Evolutionary conservation across 2,113 vertebrate genomes (phyloP), one percentile per base, ranked within the genome.

Genomic region (Philantomba maxwellii): DNA sequence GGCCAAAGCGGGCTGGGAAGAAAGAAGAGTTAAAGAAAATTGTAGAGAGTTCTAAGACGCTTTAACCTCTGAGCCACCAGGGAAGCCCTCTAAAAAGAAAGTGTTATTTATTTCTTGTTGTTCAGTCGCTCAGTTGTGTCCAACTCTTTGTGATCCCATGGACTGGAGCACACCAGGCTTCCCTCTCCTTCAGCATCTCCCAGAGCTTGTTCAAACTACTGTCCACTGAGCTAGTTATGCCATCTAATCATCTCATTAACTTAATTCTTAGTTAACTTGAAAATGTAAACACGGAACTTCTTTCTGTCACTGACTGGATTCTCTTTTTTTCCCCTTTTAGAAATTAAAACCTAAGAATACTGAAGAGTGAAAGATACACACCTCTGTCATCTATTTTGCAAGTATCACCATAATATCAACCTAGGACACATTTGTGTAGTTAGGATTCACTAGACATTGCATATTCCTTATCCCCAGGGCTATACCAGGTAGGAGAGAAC

Each of bases 231-330:
- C 3, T 39, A 21, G n/a, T 39, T 12, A 39, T 73, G 36, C n/a
- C n/a, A 70, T 73, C 66, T 39, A 25, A 73, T 73, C 66, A 39
- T 25, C 66, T 73, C 21, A 73, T 25, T 73, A 73, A 45, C 3
- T 19, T 28, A 94, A 36, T 58, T 86, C 84, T 49, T 60, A 73
- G 55, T 96, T 93, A 85, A 96, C n/a, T 92, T 53, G 58, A 93
- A 89, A 90, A 92, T 92, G 12, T 87, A 85, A 91, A 96, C 70
- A 53, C 3, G 96, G 9, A 93, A 62, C 17, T 94, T 91, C 1
- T 23, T 85, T 88, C 45, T 90, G 11, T 70, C 60, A 66, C 57
- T 84, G 26, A 64, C 53, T 85, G n/a, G 58, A 62, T 89, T 95
- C 43, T 87, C 70, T 64, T 87, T 70, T 81, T 60, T 58, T 30